Evolutionary conservation across 1,140 invertebrate genomes (phyloP).

Genomic region (Triops cancriformis): DNA sequence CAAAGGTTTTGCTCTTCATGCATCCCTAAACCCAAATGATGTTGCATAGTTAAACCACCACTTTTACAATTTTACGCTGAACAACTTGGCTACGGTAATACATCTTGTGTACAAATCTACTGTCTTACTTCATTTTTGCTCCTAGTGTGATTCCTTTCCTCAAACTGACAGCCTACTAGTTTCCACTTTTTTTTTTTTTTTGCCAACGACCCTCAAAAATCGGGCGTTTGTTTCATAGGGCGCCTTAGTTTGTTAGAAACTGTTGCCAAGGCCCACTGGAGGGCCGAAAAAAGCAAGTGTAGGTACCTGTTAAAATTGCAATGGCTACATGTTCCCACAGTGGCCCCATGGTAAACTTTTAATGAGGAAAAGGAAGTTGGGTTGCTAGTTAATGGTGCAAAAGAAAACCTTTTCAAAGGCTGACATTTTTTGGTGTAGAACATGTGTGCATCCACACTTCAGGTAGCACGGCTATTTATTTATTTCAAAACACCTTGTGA

Average conservation of each 20-base stretch:
- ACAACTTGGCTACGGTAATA: not conserved
- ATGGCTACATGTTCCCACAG: not conserved
- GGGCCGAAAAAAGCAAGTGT: not conserved
- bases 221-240: not conserved
- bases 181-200: too few species aligned
- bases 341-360: not conserved
- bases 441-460: not conserved
- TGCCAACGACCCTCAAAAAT: too few species aligned
- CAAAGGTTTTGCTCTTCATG: not conserved
- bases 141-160: not conserved
- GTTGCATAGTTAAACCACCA: not conserved
- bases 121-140: not conserved
- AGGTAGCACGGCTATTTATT: constrained; percentile 6
- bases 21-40: not conserved
- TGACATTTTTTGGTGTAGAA: not conserved
- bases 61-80: not conserved
- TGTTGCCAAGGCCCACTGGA: not conserved
- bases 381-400: not conserved
- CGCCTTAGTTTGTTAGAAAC: not conserved
- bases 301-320: not conserved
- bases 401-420: not conserved
- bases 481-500: constrained; percentile 10
- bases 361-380: constrained; percentile 13
- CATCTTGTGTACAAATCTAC: not conserved
- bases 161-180: too few species aligned